phyloP scores from a whole-genome alignment of 35 echinoderm and acorn worm genomes.

The Hemicentrotus pulcherrimus region DNA sequence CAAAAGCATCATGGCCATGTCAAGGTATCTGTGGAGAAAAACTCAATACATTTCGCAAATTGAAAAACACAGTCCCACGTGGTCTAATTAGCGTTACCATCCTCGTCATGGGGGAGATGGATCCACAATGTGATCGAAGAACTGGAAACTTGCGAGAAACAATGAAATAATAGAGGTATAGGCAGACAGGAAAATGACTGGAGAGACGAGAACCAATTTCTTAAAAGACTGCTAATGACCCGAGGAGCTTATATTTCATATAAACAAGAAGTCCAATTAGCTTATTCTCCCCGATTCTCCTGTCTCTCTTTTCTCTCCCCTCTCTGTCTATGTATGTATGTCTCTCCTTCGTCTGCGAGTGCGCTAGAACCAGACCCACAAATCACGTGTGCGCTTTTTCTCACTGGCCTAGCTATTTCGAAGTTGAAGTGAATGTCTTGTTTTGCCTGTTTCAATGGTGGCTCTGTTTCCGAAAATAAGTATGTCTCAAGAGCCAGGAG shows the following conservation, averaged over 20 bases:
- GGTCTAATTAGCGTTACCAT: background rate
- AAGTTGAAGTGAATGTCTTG: too few species aligned
- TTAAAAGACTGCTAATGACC: conserved; percentile 4
- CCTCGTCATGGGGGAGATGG: background rate
- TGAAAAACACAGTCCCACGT: background rate
- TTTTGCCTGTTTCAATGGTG: too few species aligned
- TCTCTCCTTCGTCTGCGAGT: too few species aligned
- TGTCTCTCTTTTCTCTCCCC: background rate
- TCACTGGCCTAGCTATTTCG: too few species aligned
- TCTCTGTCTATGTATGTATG: too few species aligned
- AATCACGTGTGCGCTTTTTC: too few species aligned
- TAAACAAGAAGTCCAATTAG: background rate
- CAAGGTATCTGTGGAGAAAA: background rate
- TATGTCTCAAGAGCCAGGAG: too few species aligned
- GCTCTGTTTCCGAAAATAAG: too few species aligned
- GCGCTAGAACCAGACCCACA: too few species aligned
- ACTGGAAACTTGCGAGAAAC: background rate
- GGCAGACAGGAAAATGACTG: background rate
- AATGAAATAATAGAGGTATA: background rate
- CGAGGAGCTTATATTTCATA: background rate
- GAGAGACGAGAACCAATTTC: background rate
- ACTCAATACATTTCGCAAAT: background rate
- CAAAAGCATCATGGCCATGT: background rate
- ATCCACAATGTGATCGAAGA: background rate
- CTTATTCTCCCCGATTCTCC: background rate